Conservation (phyloP, 2,113 vertebrate genomes). For the Athene noctua region DNA sequence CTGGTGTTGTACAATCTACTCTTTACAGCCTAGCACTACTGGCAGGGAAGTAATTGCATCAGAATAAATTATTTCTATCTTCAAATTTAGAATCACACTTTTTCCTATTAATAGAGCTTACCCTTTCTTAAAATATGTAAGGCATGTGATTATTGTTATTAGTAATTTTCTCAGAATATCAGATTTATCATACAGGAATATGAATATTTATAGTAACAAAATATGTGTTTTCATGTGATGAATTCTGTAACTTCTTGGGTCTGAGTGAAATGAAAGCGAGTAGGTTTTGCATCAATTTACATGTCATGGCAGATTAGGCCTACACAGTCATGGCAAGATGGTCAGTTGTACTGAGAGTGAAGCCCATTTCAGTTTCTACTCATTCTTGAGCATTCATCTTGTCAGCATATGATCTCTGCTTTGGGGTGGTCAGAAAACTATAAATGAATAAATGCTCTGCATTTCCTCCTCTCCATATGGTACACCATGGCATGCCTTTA, state of each 20-base stretch:
- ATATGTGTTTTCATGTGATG: background rate
- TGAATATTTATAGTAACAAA: background rate
- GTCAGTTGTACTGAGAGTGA: background rate
- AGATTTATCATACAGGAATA: background rate
- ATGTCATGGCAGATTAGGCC: background rate
- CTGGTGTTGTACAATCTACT: background rate
- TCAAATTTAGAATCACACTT: background rate
- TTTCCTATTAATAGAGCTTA: background rate
- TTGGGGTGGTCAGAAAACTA: background rate
- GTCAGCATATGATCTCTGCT: background rate
- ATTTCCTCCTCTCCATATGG: background rate
- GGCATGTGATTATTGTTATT: background rate
- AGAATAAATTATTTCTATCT: slow-evolving; percentile 9
- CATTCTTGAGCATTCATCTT: background rate
- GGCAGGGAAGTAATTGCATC: slow-evolving; percentile 9
- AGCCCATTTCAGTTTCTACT: background rate
- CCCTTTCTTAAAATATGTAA: background rate
- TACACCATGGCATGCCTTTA: background rate
- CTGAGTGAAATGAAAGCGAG: background rate
- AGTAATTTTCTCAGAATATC: background rate
- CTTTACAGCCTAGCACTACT: background rate
- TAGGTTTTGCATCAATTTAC: background rate
- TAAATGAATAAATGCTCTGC: background rate
- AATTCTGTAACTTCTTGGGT: background rate
- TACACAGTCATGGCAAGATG: background rate